A percentile compares a stretch with the other conserved stretches of the same genome.
Evolutionary conservation across 2,113 vertebrate genomes (phyloP).

Genomic region (Ceratotherium simum): DNA sequence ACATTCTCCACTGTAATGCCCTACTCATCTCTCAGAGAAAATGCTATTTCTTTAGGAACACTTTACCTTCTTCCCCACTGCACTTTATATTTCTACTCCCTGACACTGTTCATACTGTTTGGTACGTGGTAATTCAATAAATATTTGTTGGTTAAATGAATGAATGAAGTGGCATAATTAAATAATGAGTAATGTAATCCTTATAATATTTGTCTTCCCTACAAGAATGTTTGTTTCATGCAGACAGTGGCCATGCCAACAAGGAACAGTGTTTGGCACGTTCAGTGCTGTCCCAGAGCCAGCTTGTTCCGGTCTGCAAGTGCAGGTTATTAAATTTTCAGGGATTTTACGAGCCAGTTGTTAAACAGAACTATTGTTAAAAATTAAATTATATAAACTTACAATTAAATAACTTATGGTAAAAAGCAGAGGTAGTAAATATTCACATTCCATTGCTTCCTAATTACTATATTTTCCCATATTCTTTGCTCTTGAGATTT

Average conservation of each 20-base stretch:
- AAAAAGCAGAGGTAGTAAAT: background rate
- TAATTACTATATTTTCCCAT: background rate
- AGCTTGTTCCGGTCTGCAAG: background rate
- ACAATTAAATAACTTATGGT: background rate
- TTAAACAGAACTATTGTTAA: background rate
- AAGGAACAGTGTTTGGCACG: background rate
- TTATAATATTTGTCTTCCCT: background rate
- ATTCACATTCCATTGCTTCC: background rate
- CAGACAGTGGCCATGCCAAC: background rate
- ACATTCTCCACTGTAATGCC: background rate
- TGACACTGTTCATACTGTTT: background rate
- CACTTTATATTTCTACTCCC: background rate
- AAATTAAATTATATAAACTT: background rate
- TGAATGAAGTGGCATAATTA: background rate
- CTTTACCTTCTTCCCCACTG: background rate
- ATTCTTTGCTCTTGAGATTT: background rate
- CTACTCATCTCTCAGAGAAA: background rate
- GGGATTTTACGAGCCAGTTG: background rate
- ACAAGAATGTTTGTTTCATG: background rate
- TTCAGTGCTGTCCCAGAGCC: background rate
- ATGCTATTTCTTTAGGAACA: background rate
- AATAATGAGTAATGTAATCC: background rate
- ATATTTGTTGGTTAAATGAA: background rate
- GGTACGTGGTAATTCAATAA: background rate
- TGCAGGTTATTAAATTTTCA: background rate